Evolutionary conservation across 2,888 invertebrate genomes (phyloP).

Genomic region (Dicyrtoma fusca): DNA sequence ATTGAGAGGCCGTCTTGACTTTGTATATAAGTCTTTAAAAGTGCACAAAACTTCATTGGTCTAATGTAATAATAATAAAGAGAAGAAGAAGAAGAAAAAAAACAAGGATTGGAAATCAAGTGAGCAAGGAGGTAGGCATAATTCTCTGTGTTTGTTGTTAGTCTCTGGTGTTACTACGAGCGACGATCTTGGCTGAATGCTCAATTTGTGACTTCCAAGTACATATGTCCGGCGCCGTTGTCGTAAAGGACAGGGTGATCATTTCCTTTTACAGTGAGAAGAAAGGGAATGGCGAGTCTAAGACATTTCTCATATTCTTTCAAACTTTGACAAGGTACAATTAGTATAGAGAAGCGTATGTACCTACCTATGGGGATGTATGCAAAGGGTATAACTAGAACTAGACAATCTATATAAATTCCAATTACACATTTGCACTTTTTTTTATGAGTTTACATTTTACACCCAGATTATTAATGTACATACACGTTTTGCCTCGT

Average conservation of each 20-base stretch:
- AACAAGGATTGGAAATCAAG: not conserved
- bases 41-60: not conserved
- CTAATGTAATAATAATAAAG: not conserved
- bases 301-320: slow-evolving; percentile 23
- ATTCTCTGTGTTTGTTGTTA: not conserved
- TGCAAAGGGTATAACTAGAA: no score
- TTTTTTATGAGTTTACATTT: no score
- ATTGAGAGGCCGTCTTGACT: no score
- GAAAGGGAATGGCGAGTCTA: slow-evolving; percentile 18
- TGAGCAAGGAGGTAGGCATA: slow-evolving; percentile 5
- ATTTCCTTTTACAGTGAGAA: slow-evolving; percentile 27
- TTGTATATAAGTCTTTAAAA: no score
- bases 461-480: no score
- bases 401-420: no score
- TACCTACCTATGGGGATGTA: not conserved
- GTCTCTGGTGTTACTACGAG: not conserved
- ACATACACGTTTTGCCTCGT: no score
- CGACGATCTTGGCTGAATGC: not conserved
- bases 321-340: slow-evolving; percentile 24
- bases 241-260: not conserved
- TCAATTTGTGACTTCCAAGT: no score
- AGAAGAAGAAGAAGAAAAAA: not conserved
- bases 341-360: slow-evolving; percentile 6
- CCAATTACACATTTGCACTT: no score
- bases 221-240: slow-evolving; percentile 10